These are phyloP conservation scores for Saccopteryx leptura DNA, from an alignment of 2,113 vertebrate genomes.

Conservation along the genomic window DNA sequence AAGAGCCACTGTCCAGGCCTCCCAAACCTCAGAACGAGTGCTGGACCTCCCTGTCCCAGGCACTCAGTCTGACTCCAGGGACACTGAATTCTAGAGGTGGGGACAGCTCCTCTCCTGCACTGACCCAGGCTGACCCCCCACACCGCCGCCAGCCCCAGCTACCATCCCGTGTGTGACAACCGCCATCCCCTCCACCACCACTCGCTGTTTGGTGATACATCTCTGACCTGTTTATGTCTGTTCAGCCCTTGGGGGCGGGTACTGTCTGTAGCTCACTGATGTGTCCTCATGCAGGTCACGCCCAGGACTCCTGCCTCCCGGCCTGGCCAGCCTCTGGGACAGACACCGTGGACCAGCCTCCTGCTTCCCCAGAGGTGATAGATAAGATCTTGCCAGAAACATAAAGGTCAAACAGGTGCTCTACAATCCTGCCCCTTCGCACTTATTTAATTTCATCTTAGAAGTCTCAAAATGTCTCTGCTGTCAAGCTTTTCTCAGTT, in stretches of 20 bases:
- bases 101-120: not conserved
- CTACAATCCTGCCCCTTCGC: fast-evolving
- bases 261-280: too few relatives aligned
- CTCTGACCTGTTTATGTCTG: not conserved
- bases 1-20: not conserved
- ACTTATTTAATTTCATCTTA: not conserved
- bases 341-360: fast-evolving
- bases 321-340: not conserved
- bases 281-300: not conserved
- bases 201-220: too few relatives aligned
- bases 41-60: not conserved
- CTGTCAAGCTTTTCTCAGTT: not conserved
- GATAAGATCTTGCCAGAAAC: fast-evolving
- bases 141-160: not conserved
- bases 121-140: too few relatives aligned
- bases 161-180: fast-evolving
- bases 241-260: not conserved
- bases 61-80: not conserved
- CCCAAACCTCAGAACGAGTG: not conserved
- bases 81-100: not conserved
- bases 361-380: not conserved
- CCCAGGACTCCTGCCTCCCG: fast-evolving
- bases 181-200: not conserved
- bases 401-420: fast-evolving
- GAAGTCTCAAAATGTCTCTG: not conserved